Conservation (phyloP, 2,797 vertebrate species). For the Gadopsis marmoratus region DNA sequence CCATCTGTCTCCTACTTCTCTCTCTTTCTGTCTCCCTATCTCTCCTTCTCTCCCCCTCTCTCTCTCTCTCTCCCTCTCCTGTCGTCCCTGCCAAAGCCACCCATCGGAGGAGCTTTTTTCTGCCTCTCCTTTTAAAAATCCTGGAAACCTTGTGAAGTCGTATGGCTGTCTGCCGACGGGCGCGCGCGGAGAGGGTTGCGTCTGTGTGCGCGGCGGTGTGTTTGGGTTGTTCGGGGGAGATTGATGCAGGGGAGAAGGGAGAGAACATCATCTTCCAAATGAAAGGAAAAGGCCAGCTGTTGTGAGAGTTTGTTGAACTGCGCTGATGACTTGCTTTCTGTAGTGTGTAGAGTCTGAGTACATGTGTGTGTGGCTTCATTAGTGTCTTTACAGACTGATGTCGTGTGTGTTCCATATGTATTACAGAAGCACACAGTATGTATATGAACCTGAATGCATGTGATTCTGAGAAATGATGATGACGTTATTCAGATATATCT, state of each 20-base stretch:
- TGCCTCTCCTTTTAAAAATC: conserved; percentile 86
- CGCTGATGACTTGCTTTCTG: conserved; percentile 67
- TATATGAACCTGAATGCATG: conserved; percentile 33
- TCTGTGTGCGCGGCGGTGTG: conserved; percentile 10
- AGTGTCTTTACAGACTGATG: conserved; percentile 7
- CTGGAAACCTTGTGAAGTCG: conserved; percentile 96
- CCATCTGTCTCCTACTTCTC: conserved; percentile 99
- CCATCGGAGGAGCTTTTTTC: conserved; percentile 76
- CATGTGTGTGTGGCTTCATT: not conserved
- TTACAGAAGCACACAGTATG: conserved; percentile 8
- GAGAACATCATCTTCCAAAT: conserved; percentile 80
- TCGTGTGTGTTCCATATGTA: conserved; percentile 13
- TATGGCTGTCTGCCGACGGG: conserved; percentile 91
- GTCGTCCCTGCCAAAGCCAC: conserved; percentile 92
- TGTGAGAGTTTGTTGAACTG: conserved; percentile 79
- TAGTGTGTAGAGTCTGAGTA: conserved; percentile 9
- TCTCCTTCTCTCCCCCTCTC: conserved; percentile 88
- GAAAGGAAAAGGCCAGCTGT: conserved; percentile 90
- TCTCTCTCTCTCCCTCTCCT: conserved; percentile 87
- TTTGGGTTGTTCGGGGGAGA: conserved; percentile 9
- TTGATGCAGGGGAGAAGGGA: conserved; percentile 35
- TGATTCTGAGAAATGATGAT: conserved; percentile 13
- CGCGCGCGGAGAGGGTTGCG: conserved; percentile 64
- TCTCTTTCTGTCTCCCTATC: conserved; percentile 91
- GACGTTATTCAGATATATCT: conserved; percentile 35